Percentiles rank a stretch among this genome's conserved stretches.
Conservation (phyloP, 2,888 invertebrate genomes). For the Drosophila cognata region DNA sequence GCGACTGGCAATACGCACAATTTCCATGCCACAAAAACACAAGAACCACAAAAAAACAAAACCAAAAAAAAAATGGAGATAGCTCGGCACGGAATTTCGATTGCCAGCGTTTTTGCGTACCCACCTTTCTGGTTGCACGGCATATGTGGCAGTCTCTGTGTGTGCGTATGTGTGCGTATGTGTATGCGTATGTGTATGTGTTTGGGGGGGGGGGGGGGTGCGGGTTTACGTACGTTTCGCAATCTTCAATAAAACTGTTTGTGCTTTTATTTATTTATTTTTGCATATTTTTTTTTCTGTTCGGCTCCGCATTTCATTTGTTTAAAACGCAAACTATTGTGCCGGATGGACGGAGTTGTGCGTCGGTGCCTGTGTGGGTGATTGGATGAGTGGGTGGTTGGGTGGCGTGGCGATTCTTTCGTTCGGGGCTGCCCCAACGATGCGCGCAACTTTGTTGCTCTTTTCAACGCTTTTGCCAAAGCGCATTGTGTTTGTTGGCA, state of each 20-base stretch:
- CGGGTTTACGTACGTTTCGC: constrained; percentile 51
- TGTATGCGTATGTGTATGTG: neutral
- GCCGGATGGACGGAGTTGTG: constrained; percentile 5
- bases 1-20: constrained; percentile 33
- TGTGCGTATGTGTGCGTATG: neutral
- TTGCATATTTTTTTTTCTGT: constrained; percentile 27
- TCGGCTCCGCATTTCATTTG: constrained; percentile 77
- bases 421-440: constrained; percentile 1
- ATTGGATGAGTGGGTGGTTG: neutral
- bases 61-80: constrained; percentile 6
- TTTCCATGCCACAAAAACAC: constrained; percentile 25
- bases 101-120: constrained; percentile 78
- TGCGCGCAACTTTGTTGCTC: constrained; percentile 73
- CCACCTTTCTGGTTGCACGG: constrained; percentile 65
- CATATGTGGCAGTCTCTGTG: constrained; percentile 26
- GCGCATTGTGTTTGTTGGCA: constrained; percentile 79
- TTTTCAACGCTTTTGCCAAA: constrained; percentile 75
- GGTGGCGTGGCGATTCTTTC: neutral
- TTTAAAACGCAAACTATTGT: constrained; percentile 81
- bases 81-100: constrained; percentile 64
- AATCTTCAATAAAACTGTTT: constrained; percentile 81
- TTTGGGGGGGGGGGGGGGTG: constrained; percentile 4
- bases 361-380: neutral
- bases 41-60: constrained; percentile 17
- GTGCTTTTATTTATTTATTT: constrained; percentile 46